phyloP scores from a whole-genome alignment of 2,113 vertebrate species.

The Echinops telfairi region DNA sequence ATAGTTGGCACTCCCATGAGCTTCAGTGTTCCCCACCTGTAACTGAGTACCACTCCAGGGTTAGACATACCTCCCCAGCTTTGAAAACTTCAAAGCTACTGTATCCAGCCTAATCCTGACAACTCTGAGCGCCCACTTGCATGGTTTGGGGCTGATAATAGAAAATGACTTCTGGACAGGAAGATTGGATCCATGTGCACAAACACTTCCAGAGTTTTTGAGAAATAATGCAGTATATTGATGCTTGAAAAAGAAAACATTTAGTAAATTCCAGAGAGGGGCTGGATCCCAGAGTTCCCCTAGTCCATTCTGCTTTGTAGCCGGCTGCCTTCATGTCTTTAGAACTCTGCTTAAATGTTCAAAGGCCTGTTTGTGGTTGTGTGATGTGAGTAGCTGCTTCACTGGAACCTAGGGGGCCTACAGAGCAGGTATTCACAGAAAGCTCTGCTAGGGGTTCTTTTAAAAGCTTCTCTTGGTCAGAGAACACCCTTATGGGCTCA shows the following conservation, averaged over 20 bases:
- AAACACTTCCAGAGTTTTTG: constrained; percentile 40
- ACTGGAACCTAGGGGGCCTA: neutral
- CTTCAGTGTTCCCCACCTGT: neutral
- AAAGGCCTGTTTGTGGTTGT: neutral
- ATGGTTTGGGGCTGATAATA: constrained; percentile 1
- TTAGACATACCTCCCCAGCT: constrained; percentile 28
- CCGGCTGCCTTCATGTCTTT: neutral
- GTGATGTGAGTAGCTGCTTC: neutral
- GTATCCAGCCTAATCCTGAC: constrained; percentile 18
- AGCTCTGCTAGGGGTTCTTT: neutral
- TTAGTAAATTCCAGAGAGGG: constrained; percentile 26
- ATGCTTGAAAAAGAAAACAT: neutral
- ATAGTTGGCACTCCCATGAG: neutral
- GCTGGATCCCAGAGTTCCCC: neutral
- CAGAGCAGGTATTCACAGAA: neutral
- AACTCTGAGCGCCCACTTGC: neutral
- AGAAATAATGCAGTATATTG: constrained; percentile 16
- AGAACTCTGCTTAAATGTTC: neutral
- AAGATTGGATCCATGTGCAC: constrained; percentile 52
- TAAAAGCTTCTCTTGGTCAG: neutral
- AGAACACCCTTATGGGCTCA: neutral
- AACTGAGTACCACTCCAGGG: constrained; percentile 29
- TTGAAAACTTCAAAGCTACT: constrained; percentile 48
- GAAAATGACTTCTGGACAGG: constrained; percentile 49
- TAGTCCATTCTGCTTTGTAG: neutral